A percentile compares a stretch with the other conserved stretches of the same genome.
Conservation (phyloP, 2,113 vertebrate species). For the Melospiza georgiana region DNA sequence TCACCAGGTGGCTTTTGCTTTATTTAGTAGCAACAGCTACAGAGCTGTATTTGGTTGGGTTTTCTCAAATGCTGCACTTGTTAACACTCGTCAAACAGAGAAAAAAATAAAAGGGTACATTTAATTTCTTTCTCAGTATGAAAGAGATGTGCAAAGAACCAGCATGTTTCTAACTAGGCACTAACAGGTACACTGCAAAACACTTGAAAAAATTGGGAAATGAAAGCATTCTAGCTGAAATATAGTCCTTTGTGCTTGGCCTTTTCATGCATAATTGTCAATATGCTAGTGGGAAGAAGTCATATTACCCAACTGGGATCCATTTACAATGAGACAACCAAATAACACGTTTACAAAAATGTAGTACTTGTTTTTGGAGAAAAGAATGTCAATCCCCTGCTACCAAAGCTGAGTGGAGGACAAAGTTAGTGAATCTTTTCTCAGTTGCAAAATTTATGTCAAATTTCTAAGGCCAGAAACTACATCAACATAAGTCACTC, state of each 20-base stretch:
- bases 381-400: constrained; percentile 27
- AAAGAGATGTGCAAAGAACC: constrained; percentile 53
- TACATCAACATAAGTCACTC: constrained; percentile 51
- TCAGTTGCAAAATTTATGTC: constrained; percentile 68
- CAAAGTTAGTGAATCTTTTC: constrained; percentile 69
- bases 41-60: constrained; percentile 35
- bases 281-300: constrained; percentile 10
- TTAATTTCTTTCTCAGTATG: constrained; percentile 48
- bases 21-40: constrained; percentile 49
- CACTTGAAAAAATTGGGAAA: constrained; percentile 35
- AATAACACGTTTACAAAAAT: constrained; percentile 67
- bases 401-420: constrained; percentile 36
- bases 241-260: constrained; percentile 42
- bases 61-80: constrained; percentile 62
- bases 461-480: constrained; percentile 61
- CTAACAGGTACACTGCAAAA: constrained; percentile 32
- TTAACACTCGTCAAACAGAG: constrained; percentile 58
- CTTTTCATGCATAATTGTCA: constrained; percentile 51
- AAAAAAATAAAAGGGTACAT: constrained; percentile 65
- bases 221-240: constrained; percentile 44
- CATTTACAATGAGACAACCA: constrained; percentile 53
- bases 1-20: constrained; percentile 51
- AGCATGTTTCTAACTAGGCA: constrained; percentile 45
- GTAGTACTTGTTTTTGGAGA: constrained; percentile 48
- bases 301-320: neutral